Evolutionary conservation across 2,113 vertebrate genomes (phyloP).

Genomic region (Clinocottus analis): DNA sequence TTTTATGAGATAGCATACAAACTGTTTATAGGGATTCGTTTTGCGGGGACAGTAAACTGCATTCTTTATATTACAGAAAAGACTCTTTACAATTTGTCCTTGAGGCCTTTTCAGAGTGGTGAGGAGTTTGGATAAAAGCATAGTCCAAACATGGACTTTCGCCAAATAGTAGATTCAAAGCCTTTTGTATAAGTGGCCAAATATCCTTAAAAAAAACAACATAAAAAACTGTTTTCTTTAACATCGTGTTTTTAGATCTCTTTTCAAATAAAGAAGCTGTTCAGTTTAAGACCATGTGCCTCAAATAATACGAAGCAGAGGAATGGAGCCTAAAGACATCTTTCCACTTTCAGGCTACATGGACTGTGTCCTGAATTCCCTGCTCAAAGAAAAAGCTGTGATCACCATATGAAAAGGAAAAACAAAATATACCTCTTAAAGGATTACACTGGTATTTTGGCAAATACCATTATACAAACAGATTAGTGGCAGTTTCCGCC

Average conservation of each 20-base stretch:
- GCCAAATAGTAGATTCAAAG: not conserved
- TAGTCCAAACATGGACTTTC: not conserved
- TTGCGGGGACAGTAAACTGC: too few relatives aligned
- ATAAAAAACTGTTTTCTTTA: not conserved
- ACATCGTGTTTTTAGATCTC: not conserved
- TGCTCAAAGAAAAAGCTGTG: not conserved
- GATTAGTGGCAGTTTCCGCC: not conserved
- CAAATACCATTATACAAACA: not conserved
- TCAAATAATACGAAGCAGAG: not conserved
- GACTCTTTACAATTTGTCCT: not conserved
- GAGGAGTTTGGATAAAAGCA: not conserved
- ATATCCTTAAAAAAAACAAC: not conserved
- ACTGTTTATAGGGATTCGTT: too few relatives aligned
- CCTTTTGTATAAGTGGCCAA: not conserved
- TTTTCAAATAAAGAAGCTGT: not conserved
- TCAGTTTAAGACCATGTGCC: not conserved
- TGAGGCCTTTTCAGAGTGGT: not conserved
- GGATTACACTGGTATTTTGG: slow-evolving; percentile 19
- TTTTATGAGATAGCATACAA: too few relatives aligned
- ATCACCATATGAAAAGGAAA: not conserved
- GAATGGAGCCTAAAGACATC: not conserved
- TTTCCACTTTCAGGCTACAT: not conserved
- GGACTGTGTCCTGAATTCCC: not conserved
- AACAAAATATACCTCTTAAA: not conserved
- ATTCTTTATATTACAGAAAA: not conserved